Conservation (phyloP, 2,797 vertebrate species). For the Cossypha heuglini region DNA sequence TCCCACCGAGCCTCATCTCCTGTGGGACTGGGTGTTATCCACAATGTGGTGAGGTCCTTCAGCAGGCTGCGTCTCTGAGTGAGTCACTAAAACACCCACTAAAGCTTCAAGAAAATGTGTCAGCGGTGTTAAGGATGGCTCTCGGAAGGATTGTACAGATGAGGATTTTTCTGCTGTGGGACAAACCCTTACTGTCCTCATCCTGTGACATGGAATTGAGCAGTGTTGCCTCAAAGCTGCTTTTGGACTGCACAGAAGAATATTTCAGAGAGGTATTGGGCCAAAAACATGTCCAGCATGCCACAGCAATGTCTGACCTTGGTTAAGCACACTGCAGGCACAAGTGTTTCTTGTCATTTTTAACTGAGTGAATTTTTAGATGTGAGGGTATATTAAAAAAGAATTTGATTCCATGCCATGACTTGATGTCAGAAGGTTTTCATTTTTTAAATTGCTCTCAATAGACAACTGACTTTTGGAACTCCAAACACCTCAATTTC, state of each 20-base stretch:
- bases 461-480: not conserved
- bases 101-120: not conserved
- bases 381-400: not conserved
- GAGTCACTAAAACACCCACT: rapidly evolving
- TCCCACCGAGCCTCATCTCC: not conserved
- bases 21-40: rapidly evolving
- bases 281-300: rapidly evolving
- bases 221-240: not conserved
- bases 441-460: not conserved
- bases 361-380: not conserved
- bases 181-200: no score
- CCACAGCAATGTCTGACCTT: not conserved
- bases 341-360: not conserved
- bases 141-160: rapidly evolving
- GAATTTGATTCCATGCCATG: rapidly evolving
- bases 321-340: not conserved
- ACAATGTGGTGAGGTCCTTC: rapidly evolving
- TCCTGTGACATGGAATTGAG: rapidly evolving
- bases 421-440: not conserved
- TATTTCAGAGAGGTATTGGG: not conserved
- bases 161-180: not conserved
- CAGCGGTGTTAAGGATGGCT: rapidly evolving
- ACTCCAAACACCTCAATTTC: not conserved
- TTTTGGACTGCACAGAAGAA: not conserved
- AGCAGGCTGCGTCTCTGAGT: rapidly evolving